These are phyloP conservation scores for Avahi laniger DNA, from an alignment of 2,797 vertebrate species.

Conservation along the genomic window DNA sequence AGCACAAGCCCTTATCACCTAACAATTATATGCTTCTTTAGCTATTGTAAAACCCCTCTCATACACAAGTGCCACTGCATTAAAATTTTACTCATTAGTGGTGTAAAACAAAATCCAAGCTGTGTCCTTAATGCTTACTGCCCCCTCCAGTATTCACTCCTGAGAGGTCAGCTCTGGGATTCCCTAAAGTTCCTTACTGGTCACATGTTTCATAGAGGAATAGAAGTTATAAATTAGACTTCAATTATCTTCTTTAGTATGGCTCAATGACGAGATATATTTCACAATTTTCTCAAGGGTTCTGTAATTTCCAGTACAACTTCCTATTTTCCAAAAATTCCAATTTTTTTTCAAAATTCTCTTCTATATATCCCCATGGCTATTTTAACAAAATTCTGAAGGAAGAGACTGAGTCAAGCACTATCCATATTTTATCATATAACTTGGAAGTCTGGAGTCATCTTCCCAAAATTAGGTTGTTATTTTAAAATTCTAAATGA, in stretches of 20 bases:
- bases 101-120: neutral
- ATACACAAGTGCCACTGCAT: neutral
- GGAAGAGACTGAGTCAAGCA: neutral
- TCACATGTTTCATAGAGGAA: neutral
- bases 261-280: neutral
- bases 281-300: neutral
- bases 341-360: neutral
- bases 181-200: neutral
- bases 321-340: neutral
- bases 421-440: neutral
- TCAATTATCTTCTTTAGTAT: neutral
- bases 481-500: slow-evolving; percentile 62
- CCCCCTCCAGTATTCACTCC: neutral
- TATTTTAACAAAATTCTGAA: slow-evolving; percentile 5
- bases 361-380: neutral
- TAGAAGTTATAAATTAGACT: neutral
- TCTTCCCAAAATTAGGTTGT: slow-evolving; percentile 35
- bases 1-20: neutral
- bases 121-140: neutral
- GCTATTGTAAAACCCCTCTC: neutral
- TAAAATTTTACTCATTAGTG: neutral
- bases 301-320: neutral
- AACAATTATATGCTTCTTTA: neutral
- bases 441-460: slow-evolving; percentile 23
- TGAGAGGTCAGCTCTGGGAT: neutral